Conservation (phyloP, 2,888 invertebrate species). For the Congeria kusceri region DNA sequence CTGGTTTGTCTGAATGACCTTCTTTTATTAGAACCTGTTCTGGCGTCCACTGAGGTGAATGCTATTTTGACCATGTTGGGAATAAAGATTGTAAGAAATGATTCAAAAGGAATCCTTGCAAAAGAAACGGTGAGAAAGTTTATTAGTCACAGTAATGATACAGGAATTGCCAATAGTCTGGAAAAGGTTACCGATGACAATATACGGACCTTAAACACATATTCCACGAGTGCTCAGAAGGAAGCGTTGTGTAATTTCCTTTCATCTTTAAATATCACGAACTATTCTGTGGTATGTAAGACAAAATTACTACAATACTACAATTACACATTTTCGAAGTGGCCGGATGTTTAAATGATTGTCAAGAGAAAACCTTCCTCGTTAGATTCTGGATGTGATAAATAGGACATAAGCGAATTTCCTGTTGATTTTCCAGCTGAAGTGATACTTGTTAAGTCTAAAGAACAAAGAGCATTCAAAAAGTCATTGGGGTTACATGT, state of each 20-base stretch:
- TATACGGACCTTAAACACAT: too few species aligned
- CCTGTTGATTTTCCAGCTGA: conserved; percentile 20
- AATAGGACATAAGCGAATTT: conserved; percentile 3
- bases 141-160: too few species aligned
- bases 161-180: too few species aligned
- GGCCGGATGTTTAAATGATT: background rate
- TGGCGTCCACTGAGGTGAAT: too few species aligned
- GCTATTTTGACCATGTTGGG: too few species aligned
- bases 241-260: background rate
- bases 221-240: background rate
- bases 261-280: background rate
- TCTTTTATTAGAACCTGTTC: background rate
- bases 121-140: too few species aligned
- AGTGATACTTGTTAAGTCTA: conserved; percentile 1
- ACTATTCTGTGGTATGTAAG: background rate
- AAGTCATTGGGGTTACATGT: background rate
- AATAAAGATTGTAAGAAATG: too few species aligned
- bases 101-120: too few species aligned
- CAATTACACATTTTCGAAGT: background rate
- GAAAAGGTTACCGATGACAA: too few species aligned
- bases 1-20: background rate
- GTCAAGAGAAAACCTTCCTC: background rate
- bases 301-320: background rate
- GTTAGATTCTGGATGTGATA: background rate
- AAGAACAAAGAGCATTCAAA: background rate